These are phyloP conservation scores for Phyllotreta striolata DNA, from an alignment of 2,888 invertebrate genomes.

Conservation along the genomic window DNA sequence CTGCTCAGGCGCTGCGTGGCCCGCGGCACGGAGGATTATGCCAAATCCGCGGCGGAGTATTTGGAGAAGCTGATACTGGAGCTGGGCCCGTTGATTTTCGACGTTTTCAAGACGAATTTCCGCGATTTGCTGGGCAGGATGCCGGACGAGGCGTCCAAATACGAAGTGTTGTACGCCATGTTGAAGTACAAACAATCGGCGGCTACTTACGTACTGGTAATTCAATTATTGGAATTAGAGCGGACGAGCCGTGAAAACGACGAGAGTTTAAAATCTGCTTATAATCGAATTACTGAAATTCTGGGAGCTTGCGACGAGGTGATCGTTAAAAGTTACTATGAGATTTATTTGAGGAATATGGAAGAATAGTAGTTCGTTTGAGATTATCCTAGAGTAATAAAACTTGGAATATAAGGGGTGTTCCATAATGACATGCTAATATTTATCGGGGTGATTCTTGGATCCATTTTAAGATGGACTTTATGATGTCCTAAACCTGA, in stretches of 20 bases:
- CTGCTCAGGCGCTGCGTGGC: conserved; percentile 10
- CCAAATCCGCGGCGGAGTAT: conserved; percentile 15
- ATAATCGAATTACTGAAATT: conserved; percentile 12
- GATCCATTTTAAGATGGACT: too few relatives aligned
- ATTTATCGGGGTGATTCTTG: too few relatives aligned
- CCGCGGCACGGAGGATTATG: conserved; percentile 14
- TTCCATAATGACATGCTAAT: too few relatives aligned
- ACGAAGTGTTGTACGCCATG: conserved; percentile 20
- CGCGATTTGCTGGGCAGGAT: not conserved
- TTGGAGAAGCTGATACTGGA: conserved; percentile 20
- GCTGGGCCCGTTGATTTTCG: conserved; percentile 20
- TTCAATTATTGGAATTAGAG: conserved; percentile 27
- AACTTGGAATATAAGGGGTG: too few relatives aligned
- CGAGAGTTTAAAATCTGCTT: conserved; percentile 13
- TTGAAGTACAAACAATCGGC: conserved; percentile 12
- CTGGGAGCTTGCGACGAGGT: conserved; percentile 8
- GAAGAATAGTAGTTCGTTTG: too few relatives aligned
- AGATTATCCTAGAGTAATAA: too few relatives aligned
- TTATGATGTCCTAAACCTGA: too few relatives aligned
- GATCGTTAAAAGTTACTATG: conserved; percentile 21
- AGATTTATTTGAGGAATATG: conserved; percentile 16
- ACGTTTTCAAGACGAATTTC: conserved; percentile 21
- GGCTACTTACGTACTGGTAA: conserved; percentile 18
- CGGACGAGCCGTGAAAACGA: conserved; percentile 1
- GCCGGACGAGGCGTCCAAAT: not conserved